Evolutionary conservation across 2,797 vertebrate genomes (phyloP).

Genomic region (Sarcoramphus papa): DNA sequence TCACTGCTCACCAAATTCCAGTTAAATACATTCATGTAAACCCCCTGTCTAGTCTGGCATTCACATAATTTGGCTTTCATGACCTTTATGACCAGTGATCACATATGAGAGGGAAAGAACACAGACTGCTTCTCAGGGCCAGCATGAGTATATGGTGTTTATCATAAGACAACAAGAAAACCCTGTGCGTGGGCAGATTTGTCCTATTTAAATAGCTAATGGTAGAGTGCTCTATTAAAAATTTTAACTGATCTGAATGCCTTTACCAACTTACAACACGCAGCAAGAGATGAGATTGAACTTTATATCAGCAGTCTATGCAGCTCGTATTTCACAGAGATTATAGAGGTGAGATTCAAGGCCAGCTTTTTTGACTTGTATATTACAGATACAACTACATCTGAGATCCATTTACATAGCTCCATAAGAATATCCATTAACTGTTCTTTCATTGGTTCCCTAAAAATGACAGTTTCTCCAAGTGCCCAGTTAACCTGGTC

Average conservation of each 20-base stretch:
- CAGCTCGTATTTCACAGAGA: neutral
- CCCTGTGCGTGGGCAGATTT: neutral
- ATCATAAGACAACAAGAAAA: neutral
- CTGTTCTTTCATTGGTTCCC: neutral
- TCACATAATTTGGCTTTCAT: neutral
- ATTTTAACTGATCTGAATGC: neutral
- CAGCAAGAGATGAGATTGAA: neutral
- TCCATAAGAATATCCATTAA: neutral
- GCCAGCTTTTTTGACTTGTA: neutral
- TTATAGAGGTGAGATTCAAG: neutral
- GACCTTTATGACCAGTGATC: slow-evolving; percentile 40
- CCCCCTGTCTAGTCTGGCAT: neutral
- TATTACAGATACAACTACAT: neutral
- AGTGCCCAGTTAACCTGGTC: neutral
- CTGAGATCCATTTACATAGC: neutral
- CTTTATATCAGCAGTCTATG: rapidly evolving
- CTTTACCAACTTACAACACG: neutral
- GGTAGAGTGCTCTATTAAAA: neutral
- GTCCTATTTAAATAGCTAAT: neutral
- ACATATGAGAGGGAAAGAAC: neutral
- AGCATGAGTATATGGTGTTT: neutral
- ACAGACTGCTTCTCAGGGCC: neutral
- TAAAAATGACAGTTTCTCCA: neutral
- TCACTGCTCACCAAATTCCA: slow-evolving; percentile 10
- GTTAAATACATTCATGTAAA: neutral